phyloP scores from a whole-genome alignment of 2,113 vertebrate species.

The Marmota monax region DNA sequence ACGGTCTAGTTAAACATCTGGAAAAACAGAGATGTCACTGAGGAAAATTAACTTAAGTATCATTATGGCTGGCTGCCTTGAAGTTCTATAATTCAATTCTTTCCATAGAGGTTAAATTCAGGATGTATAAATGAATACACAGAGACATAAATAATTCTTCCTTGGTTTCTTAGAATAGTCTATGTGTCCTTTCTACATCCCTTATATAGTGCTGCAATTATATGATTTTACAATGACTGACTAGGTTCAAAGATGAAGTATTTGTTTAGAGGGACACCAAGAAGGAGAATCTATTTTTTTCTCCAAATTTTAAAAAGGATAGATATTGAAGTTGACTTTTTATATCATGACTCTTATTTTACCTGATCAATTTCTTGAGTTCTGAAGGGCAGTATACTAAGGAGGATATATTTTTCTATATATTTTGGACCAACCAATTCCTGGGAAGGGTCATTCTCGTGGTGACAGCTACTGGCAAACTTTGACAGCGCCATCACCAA shows the following conservation, averaged over 20 bases:
- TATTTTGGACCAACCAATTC: not conserved
- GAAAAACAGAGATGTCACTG: not conserved
- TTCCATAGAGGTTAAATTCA: slow-evolving; percentile 5
- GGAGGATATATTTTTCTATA: not conserved
- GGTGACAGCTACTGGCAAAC: slow-evolving; percentile 24
- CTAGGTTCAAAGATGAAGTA: not conserved
- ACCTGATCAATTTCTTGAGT: not conserved
- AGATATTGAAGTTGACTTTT: slow-evolving; percentile 32
- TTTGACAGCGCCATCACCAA: slow-evolving; percentile 38
- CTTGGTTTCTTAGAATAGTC: not conserved
- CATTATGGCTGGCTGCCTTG: not conserved
- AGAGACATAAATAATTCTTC: not conserved
- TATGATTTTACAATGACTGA: not conserved
- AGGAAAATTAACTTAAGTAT: not conserved
- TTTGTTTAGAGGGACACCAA: not conserved
- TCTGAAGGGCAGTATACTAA: not conserved
- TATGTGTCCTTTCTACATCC: not conserved
- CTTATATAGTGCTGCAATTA: not conserved
- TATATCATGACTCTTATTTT: slow-evolving; percentile 1
- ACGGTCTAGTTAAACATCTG: not conserved
- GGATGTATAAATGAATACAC: not conserved
- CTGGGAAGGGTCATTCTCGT: not conserved
- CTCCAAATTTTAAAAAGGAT: not conserved
- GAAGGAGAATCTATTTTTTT: not conserved
- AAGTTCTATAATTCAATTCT: not conserved